phyloP scores from a whole-genome alignment of 2,797 vertebrate genomes.

The Orientallactaga sibirica region DNA sequence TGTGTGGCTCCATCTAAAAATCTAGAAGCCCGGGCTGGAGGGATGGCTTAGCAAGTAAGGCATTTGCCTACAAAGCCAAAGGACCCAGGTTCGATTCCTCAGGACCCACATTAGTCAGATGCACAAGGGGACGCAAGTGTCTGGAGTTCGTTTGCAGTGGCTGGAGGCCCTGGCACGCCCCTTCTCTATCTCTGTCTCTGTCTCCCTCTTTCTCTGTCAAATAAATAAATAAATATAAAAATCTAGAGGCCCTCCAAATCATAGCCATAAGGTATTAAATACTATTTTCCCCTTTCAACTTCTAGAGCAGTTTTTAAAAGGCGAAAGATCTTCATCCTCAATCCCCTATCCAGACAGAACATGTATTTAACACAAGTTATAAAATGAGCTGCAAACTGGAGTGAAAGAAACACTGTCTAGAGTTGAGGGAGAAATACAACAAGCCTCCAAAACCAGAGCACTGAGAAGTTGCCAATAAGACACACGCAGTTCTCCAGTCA shows the following conservation, averaged over 20 bases:
- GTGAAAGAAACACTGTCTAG: not conserved
- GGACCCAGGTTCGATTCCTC: no score
- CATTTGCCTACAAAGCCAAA: no score
- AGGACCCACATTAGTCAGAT: no score
- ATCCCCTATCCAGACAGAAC: not conserved
- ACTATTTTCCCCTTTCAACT: not conserved
- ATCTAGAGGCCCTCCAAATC: not conserved
- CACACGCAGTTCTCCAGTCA: accelerated
- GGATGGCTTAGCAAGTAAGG: no score
- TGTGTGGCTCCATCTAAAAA: accelerated
- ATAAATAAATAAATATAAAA: not conserved
- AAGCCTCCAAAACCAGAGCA: not conserved
- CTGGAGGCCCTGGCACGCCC: no score
- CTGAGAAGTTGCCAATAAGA: not conserved
- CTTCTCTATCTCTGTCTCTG: no score
- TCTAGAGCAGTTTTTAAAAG: not conserved
- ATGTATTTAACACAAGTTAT: not conserved
- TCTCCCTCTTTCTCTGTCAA: no score
- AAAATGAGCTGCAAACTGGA: slow-evolving; percentile 1
- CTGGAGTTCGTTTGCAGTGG: no score
- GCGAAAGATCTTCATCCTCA: not conserved
- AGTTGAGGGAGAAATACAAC: not conserved
- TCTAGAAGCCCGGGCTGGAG: not conserved
- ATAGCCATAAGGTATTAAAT: not conserved
- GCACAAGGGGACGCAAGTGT: no score